Conservation (phyloP, 2,888 invertebrate species). For the Bellardia pandia region DNA sequence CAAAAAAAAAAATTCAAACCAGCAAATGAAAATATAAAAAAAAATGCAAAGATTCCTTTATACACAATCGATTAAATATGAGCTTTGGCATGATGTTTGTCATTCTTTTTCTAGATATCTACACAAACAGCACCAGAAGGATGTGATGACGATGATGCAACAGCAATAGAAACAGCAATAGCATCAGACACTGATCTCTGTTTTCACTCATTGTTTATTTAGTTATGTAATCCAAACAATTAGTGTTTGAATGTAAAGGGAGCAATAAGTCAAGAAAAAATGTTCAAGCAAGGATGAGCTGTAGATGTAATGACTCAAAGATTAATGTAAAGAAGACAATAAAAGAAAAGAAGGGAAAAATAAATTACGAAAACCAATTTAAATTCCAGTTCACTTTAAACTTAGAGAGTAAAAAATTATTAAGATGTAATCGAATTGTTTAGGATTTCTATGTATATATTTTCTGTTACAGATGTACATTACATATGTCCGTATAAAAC, state of each 20-base stretch:
- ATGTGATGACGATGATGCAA: conserved; percentile 36
- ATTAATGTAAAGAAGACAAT: conserved; percentile 8
- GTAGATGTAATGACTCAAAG: not conserved
- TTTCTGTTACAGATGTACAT: no score
- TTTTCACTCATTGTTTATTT: conserved; percentile 67
- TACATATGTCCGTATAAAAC: no score
- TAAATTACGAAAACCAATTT: no score
- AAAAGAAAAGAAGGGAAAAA: not conserved
- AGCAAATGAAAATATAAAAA: conserved; percentile 7
- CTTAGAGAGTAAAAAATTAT: no score
- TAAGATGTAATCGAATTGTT: no score
- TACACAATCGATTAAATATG: conserved; percentile 70
- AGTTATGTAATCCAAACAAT: conserved; percentile 72
- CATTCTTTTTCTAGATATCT: conserved; percentile 22
- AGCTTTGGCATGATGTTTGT: conserved; percentile 60
- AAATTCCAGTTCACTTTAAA: no score
- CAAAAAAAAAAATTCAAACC: conserved; percentile 35
- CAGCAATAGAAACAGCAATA: not conserved
- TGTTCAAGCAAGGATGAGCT: conserved; percentile 8
- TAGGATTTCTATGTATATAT: no score
- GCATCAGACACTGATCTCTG: conserved; percentile 64
- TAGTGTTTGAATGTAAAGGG: conserved; percentile 55
- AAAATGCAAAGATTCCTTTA: conserved; percentile 45
- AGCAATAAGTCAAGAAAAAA: conserved; percentile 16
- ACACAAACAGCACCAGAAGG: conserved; percentile 1